A percentile compares a stretch with the other conserved stretches of the same genome.
Conservation (phyloP, 1,140 invertebrate species). For the Propsilocerus akamusi region DNA sequence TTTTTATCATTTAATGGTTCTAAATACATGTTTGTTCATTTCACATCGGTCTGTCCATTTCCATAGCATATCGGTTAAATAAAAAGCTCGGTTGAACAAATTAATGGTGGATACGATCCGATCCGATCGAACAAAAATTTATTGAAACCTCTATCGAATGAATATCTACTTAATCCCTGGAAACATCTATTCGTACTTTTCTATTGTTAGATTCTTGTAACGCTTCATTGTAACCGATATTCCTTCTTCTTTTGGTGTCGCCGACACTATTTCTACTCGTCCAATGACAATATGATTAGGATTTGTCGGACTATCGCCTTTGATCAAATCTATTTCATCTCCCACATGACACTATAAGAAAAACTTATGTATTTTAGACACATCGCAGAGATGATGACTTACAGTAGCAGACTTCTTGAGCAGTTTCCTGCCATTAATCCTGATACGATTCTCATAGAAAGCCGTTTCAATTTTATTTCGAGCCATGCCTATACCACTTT, state of each 20-base stretch:
- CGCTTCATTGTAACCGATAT: constrained; percentile 32
- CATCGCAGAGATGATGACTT: constrained; percentile 11
- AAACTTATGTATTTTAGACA: constrained; percentile 6
- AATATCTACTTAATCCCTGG: no score
- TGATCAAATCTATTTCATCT: constrained; percentile 46
- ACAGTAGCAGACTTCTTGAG: constrained; percentile 39
- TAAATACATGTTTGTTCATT: background rate
- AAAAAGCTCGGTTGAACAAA: background rate
- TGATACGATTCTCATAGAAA: constrained; percentile 45
- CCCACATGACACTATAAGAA: constrained; percentile 27
- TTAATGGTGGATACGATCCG: background rate
- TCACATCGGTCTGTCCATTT: background rate
- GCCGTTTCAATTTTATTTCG: constrained; percentile 38
- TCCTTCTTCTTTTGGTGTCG: constrained; percentile 22
- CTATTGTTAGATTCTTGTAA: constrained; percentile 37
- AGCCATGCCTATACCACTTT: constrained; percentile 26
- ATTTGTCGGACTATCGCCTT: constrained; percentile 33
- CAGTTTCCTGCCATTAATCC: constrained; percentile 43
- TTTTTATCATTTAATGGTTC: background rate
- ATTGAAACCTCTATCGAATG: background rate
- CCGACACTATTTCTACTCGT: constrained; percentile 34
- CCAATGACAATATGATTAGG: constrained; percentile 35
- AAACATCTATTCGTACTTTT: constrained; percentile 34
- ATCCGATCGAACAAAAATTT: background rate
- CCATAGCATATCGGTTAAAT: background rate